Percentiles rank a stretch among this genome's conserved stretches.
phyloP scores from a whole-genome alignment of 2,888 invertebrate genomes.

The Ctena decussata region DNA sequence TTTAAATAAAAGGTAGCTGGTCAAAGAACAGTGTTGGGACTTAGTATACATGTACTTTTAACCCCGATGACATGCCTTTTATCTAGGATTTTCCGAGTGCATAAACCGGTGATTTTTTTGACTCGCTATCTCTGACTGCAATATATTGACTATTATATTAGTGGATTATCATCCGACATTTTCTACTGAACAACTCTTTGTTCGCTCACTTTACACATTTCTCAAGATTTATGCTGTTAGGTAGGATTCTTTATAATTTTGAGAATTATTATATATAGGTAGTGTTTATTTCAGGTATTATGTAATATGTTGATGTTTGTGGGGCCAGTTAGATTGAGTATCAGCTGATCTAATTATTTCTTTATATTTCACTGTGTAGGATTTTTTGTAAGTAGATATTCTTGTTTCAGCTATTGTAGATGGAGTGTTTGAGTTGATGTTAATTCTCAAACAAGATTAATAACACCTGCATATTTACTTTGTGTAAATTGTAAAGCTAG shows the following conservation, averaged over 20 bases:
- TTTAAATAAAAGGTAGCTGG: slow-evolving; percentile 29
- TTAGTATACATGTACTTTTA: slow-evolving; percentile 40
- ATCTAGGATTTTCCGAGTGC: slow-evolving; percentile 36
- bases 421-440: too few relatives aligned
- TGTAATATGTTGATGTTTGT: background rate
- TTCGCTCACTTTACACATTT: slow-evolving; percentile 28
- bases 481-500: too few relatives aligned
- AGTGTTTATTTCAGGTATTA: background rate
- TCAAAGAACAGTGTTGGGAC: slow-evolving; percentile 6
- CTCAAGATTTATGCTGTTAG: slow-evolving; percentile 13
- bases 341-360: background rate
- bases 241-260: slow-evolving; percentile 8
- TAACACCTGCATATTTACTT: too few relatives aligned
- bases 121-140: slow-evolving; percentile 44
- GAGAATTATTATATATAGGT: background rate
- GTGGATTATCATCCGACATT: slow-evolving; percentile 67
- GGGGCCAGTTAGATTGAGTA: too few relatives aligned
- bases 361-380: background rate
- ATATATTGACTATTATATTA: slow-evolving; percentile 66
- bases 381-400: too few relatives aligned
- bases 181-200: slow-evolving; percentile 66
- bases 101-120: slow-evolving; percentile 49
- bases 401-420: too few relatives aligned
- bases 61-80: slow-evolving; percentile 31
- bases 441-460: too few relatives aligned